Percentiles rank a stretch among this genome's conserved stretches.
phyloP scores from a whole-genome alignment of 2,113 vertebrate genomes.

The Trematocara zebra region DNA sequence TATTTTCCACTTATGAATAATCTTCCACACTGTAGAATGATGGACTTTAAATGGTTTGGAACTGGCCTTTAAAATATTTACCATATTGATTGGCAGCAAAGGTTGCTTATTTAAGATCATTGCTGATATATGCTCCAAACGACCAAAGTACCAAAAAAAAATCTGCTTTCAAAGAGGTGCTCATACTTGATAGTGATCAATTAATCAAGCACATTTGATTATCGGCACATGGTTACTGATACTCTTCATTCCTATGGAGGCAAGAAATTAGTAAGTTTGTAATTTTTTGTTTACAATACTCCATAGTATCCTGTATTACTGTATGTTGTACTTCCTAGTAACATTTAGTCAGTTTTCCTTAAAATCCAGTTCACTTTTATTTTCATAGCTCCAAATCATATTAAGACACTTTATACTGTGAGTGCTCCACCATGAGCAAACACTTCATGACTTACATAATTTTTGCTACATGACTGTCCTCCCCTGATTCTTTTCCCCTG shows the following conservation, averaged over 20 bases:
- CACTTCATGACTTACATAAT: not conserved
- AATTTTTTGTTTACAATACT: not conserved
- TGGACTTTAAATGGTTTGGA: not conserved
- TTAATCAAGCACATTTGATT: not conserved
- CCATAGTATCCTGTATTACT: not conserved
- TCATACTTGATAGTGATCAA: not conserved
- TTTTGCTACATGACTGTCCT: not conserved
- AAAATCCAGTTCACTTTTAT: not conserved
- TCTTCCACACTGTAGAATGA: not conserved
- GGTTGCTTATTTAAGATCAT: not conserved
- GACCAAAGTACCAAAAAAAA: not conserved
- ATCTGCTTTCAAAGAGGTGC: not conserved
- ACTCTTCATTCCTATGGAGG: not conserved
- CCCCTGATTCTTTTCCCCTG: not conserved
- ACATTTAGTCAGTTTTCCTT: not conserved
- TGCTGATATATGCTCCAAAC: not conserved
- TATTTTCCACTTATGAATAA: not conserved
- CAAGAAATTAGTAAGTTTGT: not conserved
- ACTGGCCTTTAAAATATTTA: not conserved
- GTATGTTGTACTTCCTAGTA: not conserved
- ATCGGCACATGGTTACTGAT: not conserved
- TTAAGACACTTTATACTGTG: not conserved
- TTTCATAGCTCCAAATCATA: not conserved
- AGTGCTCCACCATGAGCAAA: not conserved
- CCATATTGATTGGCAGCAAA: not conserved